Evolutionary conservation across 2,797 vertebrate species (phyloP).

Genomic region (Cacajao melanocephalus): DNA sequence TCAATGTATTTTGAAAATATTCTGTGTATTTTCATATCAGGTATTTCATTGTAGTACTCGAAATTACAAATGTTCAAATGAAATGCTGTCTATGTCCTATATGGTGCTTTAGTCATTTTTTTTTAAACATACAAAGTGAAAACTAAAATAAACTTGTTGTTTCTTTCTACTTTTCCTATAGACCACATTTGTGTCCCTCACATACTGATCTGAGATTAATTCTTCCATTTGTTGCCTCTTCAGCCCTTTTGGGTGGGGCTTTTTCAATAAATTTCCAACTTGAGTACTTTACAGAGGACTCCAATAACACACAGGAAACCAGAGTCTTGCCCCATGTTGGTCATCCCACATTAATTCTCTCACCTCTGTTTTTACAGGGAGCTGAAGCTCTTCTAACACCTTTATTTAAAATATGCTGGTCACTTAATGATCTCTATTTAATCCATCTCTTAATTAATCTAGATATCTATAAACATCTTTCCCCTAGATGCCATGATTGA

Average conservation of each 20-base stretch:
- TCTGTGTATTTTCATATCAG: not conserved
- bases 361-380: not conserved
- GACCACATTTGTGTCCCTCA: not conserved
- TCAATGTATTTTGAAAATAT: not conserved
- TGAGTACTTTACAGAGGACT: not conserved
- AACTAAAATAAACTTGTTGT: not conserved
- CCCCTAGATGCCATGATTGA: not conserved
- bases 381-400: not conserved
- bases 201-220: not conserved
- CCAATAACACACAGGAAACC: not conserved
- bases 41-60: not conserved
- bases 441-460: not conserved
- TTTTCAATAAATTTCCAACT: not conserved
- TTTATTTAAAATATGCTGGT: not conserved
- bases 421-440: not conserved
- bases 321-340: not conserved
- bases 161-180: not conserved
- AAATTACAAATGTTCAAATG: not conserved
- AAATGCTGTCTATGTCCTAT: not conserved
- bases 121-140: not conserved
- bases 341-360: not conserved
- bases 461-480: not conserved
- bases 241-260: rapidly evolving
- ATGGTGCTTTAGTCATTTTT: rapidly evolving
- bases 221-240: not conserved